A percentile compares a stretch with the other conserved stretches of the same genome.
Evolutionary conservation across 2,113 vertebrate species (phyloP).

Genomic region (Donacobius atricapilla): DNA sequence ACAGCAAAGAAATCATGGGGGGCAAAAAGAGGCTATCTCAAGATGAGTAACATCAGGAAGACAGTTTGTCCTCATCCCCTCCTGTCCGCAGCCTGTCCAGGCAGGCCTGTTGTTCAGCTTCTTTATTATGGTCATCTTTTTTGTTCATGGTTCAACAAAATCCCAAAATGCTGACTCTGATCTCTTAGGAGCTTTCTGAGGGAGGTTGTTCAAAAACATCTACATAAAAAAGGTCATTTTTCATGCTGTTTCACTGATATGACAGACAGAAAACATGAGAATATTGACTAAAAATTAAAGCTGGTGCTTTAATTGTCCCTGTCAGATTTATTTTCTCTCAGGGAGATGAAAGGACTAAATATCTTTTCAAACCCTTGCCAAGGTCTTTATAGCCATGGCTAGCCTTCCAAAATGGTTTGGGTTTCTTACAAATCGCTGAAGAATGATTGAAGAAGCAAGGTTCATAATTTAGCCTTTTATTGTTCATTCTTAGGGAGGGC

Average conservation of each 20-base stretch:
- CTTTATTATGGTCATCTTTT: neutral
- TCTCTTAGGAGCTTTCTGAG: neutral
- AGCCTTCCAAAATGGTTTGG: neutral
- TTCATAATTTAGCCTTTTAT: neutral
- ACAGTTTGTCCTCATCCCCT: neutral
- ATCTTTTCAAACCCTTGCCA: neutral
- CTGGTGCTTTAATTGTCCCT: neutral
- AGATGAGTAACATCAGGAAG: neutral
- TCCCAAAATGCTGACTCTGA: neutral
- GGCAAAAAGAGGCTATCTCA: neutral
- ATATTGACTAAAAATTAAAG: neutral
- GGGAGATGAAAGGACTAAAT: conserved; percentile 9
- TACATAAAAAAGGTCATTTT: neutral
- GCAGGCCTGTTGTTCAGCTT: neutral
- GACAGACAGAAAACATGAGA: neutral
- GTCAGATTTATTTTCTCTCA: conserved; percentile 1
- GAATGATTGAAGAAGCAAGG: neutral
- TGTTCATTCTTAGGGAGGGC: neutral
- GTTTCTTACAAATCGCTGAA: neutral
- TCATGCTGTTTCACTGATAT: neutral
- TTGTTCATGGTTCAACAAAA: neutral
- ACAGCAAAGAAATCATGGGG: neutral
- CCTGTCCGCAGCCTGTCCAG: neutral
- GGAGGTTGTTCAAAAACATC: neutral
- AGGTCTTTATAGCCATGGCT: neutral